Evolutionary conservation across 2,113 vertebrate species (phyloP).

Genomic region (Ploceus nigricollis): DNA sequence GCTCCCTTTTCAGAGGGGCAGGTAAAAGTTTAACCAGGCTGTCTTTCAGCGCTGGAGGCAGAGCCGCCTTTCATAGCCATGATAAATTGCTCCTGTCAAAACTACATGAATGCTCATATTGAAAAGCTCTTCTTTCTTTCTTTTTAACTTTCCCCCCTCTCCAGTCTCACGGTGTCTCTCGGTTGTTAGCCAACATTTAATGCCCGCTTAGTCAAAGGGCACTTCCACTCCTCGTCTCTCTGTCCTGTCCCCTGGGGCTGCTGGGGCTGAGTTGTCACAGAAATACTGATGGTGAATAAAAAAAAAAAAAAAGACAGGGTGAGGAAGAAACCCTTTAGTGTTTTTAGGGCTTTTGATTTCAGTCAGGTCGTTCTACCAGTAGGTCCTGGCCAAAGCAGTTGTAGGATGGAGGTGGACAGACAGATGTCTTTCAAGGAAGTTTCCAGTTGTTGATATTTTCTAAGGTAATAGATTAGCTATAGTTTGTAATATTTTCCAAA

Average conservation of each 20-base stretch:
- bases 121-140: conserved; percentile 78
- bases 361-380: background rate
- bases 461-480: background rate
- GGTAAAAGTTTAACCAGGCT: conserved; percentile 96
- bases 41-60: conserved; percentile 61
- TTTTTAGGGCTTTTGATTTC: background rate
- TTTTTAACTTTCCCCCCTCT: conserved; percentile 70
- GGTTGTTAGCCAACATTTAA: conserved; percentile 75
- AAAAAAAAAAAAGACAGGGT: background rate
- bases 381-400: background rate
- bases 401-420: background rate
- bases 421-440: background rate
- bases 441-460: background rate
- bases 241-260: conserved; percentile 59
- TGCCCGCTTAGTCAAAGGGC: conserved; percentile 72
- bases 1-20: conserved; percentile 75
- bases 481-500: background rate
- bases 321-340: background rate
- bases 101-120: conserved; percentile 80
- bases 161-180: conserved; percentile 70
- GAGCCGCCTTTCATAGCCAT: conserved; percentile 76
- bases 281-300: conserved; percentile 26
- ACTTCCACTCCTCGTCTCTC: conserved; percentile 66
- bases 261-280: conserved; percentile 39
- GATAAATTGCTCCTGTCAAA: conserved; percentile 81